These are phyloP conservation scores for Toxotes jaculatrix DNA, from an alignment of 2,113 vertebrate species.

Conservation along the genomic window DNA sequence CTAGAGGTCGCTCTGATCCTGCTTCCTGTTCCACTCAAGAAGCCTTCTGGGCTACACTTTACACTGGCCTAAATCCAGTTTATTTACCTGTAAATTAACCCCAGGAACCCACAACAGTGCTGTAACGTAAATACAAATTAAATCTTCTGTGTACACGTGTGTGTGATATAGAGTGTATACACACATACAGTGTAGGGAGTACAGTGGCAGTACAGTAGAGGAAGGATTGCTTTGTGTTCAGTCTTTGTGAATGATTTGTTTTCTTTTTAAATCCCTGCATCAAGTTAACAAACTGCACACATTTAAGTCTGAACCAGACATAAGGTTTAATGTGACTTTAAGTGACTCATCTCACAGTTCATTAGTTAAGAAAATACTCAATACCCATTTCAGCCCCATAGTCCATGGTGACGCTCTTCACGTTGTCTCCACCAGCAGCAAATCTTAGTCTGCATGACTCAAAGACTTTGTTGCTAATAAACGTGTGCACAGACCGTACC, in stretches of 20 bases:
- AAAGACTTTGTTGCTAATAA: slow-evolving; percentile 43
- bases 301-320: slow-evolving; percentile 19
- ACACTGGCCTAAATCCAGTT: neutral
- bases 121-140: neutral
- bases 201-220: neutral
- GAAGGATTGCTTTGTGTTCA: neutral
- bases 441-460: slow-evolving; percentile 40
- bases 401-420: slow-evolving; percentile 24
- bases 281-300: slow-evolving; percentile 28
- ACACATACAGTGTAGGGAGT: neutral
- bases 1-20: slow-evolving; percentile 66
- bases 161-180: neutral
- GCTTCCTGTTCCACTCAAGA: slow-evolving; percentile 1
- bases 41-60: neutral
- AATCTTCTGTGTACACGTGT: neutral
- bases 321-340: slow-evolving; percentile 47
- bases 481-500: slow-evolving; percentile 25
- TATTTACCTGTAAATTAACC: slow-evolving; percentile 39
- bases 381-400: slow-evolving; percentile 17
- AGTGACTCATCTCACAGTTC: slow-evolving; percentile 63
- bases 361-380: slow-evolving; percentile 51
- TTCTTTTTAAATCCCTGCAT: slow-evolving; percentile 29
- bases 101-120: slow-evolving; percentile 10
- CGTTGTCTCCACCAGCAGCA: slow-evolving; percentile 22
- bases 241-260: slow-evolving; percentile 19